Conservation (phyloP, 1,140 invertebrate genomes). For the Parasteatoda tepidariorum region DNA sequence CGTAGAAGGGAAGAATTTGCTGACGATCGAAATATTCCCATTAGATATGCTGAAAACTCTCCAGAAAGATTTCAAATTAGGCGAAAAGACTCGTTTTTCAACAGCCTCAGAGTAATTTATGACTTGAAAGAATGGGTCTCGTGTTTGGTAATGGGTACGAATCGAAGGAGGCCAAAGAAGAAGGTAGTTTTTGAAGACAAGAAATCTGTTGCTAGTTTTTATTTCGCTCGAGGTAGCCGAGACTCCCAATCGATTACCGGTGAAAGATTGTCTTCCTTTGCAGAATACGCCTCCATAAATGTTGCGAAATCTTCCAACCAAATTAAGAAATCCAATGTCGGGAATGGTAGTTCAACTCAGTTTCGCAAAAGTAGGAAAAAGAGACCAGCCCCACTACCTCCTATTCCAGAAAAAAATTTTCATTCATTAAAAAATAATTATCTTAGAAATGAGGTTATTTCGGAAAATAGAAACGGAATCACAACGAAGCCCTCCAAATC, state of each 20-base stretch:
- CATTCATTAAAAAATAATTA: neutral
- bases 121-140: constrained; percentile 53
- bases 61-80: neutral
- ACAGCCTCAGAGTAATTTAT: constrained; percentile 22
- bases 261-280: constrained; percentile 44
- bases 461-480: neutral
- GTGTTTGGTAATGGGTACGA: constrained; percentile 36
- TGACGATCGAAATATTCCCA: neutral
- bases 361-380: constrained; percentile 25
- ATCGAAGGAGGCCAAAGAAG: constrained; percentile 16
- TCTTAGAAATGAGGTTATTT: neutral
- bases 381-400: constrained; percentile 42
- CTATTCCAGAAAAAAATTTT: constrained; percentile 2
- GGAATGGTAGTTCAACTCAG: neutral
- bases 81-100: constrained; percentile 22
- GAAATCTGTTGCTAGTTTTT: constrained; percentile 43
- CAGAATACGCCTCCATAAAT: constrained; percentile 40
- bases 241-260: constrained; percentile 36
- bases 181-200: constrained; percentile 40
- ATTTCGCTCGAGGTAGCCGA: constrained; percentile 20
- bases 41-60: neutral
- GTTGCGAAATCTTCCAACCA: constrained; percentile 4
- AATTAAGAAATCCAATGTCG: neutral
- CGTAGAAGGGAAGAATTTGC: neutral
- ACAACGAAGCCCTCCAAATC: constrained; percentile 1